Evolutionary conservation across 1,140 invertebrate species (phyloP).

Genomic region (Eumaeus atala): DNA sequence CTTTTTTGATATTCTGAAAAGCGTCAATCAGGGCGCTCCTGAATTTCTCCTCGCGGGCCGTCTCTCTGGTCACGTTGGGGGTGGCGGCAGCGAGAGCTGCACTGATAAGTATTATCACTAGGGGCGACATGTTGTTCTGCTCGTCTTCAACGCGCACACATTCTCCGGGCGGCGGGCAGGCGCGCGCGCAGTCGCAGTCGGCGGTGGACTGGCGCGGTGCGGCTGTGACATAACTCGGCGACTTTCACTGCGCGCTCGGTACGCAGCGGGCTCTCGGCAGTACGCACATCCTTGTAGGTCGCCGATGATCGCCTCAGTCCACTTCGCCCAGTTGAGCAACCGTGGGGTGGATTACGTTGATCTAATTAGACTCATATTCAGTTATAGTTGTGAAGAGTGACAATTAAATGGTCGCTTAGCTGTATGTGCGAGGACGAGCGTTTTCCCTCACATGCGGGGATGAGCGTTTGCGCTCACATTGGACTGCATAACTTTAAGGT

Average conservation of each 20-base stretch:
- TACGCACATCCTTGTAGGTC: too few relatives aligned
- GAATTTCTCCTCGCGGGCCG: slow-evolving; percentile 54
- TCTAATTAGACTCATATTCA: too few relatives aligned
- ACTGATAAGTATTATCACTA: slow-evolving; percentile 51
- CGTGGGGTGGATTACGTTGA: too few relatives aligned
- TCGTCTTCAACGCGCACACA: slow-evolving; percentile 15
- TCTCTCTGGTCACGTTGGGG: slow-evolving; percentile 40
- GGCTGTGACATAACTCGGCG: slow-evolving; percentile 56
- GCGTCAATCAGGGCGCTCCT: slow-evolving; percentile 63
- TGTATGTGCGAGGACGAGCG: too few relatives aligned
- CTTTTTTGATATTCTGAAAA: slow-evolving; percentile 66
- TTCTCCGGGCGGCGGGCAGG: slow-evolving; percentile 38
- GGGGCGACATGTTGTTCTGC: slow-evolving; percentile 47
- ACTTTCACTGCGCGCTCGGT: slow-evolving; percentile 57
- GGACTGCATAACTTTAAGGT: too few relatives aligned
- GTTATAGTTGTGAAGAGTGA: too few relatives aligned
- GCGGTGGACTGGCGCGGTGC: slow-evolving; percentile 40
- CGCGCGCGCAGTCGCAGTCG: slow-evolving; percentile 55
- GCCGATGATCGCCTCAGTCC: too few relatives aligned
- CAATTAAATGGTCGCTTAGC: too few relatives aligned
- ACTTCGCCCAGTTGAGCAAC: too few relatives aligned
- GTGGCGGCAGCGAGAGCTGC: slow-evolving; percentile 38
- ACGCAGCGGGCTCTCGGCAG: too few relatives aligned
- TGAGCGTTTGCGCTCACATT: too few relatives aligned
- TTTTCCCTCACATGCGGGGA: too few relatives aligned